phyloP scores from a whole-genome alignment of 2,797 vertebrate genomes.

The Sarcoramphus papa region DNA sequence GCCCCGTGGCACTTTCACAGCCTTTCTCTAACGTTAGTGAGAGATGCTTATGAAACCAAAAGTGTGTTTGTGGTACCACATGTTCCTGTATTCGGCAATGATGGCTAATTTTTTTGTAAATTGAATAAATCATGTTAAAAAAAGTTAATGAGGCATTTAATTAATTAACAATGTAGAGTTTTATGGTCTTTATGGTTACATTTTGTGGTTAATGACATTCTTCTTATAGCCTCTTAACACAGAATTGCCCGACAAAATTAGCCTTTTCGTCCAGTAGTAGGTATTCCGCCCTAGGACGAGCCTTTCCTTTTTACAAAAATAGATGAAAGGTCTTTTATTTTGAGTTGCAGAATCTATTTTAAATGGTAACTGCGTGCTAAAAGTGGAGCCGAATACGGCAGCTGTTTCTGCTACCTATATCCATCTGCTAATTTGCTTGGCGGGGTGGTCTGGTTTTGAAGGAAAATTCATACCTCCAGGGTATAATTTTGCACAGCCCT shows the following conservation, averaged over 20 bases:
- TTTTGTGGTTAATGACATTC: slow-evolving; percentile 76
- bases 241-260: slow-evolving; percentile 60
- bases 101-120: slow-evolving; percentile 75
- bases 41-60: slow-evolving; percentile 15
- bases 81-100: slow-evolving; percentile 43
- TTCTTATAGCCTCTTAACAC: slow-evolving; percentile 68
- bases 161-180: slow-evolving; percentile 79
- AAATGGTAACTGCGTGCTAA: neutral
- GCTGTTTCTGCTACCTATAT: slow-evolving; percentile 32
- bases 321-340: slow-evolving; percentile 41
- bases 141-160: slow-evolving; percentile 82
- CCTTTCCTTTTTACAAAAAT: slow-evolving; percentile 7
- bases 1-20: neutral
- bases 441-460: slow-evolving; percentile 33
- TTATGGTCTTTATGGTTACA: slow-evolving; percentile 78
- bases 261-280: slow-evolving; percentile 55
- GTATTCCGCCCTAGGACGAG: slow-evolving; percentile 5
- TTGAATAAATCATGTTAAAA: slow-evolving; percentile 78
- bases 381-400: neutral
- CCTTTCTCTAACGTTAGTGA: neutral
- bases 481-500: slow-evolving; percentile 3
- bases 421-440: slow-evolving; percentile 35
- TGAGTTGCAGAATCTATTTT: slow-evolving; percentile 35
- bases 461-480: neutral
- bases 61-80: slow-evolving; percentile 40